These are phyloP conservation scores for Callimico goeldii DNA, from an alignment of 2,797 vertebrate genomes.

Conservation along the genomic window DNA sequence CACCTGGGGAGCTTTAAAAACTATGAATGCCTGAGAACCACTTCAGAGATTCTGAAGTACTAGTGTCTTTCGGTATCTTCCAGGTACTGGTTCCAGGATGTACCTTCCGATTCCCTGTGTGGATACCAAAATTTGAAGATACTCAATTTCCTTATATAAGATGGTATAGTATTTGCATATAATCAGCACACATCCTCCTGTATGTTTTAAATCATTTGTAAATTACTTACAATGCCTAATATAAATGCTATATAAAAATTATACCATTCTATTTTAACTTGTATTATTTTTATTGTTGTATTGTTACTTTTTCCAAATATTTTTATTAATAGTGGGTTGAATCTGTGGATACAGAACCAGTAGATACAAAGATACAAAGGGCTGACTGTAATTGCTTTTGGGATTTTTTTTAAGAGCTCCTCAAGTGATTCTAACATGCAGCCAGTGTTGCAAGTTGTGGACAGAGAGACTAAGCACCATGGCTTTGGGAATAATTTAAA, in stretches of 20 bases:
- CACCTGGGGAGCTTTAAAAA: background rate
- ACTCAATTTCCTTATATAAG: background rate
- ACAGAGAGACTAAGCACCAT: background rate
- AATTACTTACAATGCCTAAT: background rate
- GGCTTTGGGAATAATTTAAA: background rate
- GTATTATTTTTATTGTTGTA: background rate
- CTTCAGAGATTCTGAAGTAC: background rate
- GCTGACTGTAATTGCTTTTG: background rate
- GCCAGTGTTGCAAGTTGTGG: background rate
- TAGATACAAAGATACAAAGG: background rate
- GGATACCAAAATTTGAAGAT: background rate
- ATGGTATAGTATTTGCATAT: background rate
- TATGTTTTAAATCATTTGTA: background rate
- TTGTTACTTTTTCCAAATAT: background rate
- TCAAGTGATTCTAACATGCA: background rate
- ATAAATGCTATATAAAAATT: background rate
- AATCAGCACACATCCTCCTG: background rate
- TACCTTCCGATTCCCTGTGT: background rate
- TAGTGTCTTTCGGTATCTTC: background rate
- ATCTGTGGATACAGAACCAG: background rate
- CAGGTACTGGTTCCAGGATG: background rate
- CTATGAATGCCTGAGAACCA: background rate
- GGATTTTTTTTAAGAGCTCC: background rate
- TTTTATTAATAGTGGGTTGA: background rate
- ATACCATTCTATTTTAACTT: background rate